A percentile compares a stretch with the other conserved stretches of the same genome.
These are phyloP conservation scores for Coccyzus lansbergi DNA, from an alignment of 2,797 vertebrate genomes.

Conservation along the genomic window DNA sequence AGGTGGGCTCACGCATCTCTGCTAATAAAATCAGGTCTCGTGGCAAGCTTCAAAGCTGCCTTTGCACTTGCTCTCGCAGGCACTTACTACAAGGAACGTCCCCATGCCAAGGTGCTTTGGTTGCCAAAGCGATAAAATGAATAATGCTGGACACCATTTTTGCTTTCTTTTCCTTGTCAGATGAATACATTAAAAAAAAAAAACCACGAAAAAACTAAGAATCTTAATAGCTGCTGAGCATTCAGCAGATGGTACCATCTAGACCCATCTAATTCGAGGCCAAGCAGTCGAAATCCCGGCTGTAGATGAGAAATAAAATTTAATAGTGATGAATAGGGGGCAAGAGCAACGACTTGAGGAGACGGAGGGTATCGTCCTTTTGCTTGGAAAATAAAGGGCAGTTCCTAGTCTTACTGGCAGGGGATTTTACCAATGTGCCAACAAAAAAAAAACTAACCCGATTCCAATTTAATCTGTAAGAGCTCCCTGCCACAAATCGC, in stretches of 20 bases:
- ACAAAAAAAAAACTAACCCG: background rate
- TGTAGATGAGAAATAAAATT: conserved; percentile 63
- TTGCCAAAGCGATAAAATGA: conserved; percentile 59
- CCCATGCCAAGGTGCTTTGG: conserved; percentile 56
- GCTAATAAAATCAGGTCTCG: conserved; percentile 58
- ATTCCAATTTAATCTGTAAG: background rate
- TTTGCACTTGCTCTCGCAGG: conserved; percentile 34
- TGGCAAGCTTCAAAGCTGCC: conserved; percentile 53
- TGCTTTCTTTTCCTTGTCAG: conserved; percentile 61
- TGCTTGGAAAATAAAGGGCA: background rate
- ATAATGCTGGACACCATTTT: conserved; percentile 54
- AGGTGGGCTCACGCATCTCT: conserved; percentile 34
- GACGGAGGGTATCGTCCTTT: background rate
- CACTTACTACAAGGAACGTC: conserved; percentile 53
- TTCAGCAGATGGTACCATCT: conserved; percentile 70
- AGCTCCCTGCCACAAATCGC: background rate
- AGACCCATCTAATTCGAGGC: conserved; percentile 63
- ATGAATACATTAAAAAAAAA: conserved; percentile 57
- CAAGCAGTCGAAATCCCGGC: conserved; percentile 48
- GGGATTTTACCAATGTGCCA: background rate
- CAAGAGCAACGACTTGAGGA: conserved; percentile 26
- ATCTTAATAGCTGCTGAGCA: conserved; percentile 60
- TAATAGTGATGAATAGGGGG: conserved; percentile 43
- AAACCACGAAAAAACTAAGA: background rate
- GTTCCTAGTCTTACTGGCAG: background rate